phyloP scores from a whole-genome alignment of 2,113 vertebrate species.

The Pungitius pungitius region DNA sequence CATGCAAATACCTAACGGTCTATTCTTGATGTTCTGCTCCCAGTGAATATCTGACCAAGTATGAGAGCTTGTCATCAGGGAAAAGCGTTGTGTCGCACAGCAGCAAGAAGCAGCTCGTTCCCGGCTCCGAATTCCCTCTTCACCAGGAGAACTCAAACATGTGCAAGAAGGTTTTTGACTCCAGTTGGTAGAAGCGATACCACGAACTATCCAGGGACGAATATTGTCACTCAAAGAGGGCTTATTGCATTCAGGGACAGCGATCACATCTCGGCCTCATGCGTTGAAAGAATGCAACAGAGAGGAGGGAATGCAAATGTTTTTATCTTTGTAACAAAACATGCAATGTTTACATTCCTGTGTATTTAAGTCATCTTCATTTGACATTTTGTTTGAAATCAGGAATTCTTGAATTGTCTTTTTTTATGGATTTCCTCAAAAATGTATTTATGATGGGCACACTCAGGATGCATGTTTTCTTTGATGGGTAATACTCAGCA shows the following conservation, averaged over 20 bases:
- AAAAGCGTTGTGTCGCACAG: conserved; percentile 76
- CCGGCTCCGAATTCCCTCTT: conserved; percentile 92
- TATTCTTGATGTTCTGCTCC: conserved; percentile 4
- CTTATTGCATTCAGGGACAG: conserved; percentile 53
- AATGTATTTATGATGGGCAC: conserved; percentile 72
- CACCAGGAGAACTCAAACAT: conserved; percentile 97
- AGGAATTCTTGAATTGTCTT: conserved; percentile 55
- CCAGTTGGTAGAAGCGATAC: conserved; percentile 74
- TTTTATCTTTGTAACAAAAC: conserved; percentile 56
- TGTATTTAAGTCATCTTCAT: conserved; percentile 88
- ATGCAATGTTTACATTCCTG: conserved; percentile 93
- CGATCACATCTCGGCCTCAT: conserved; percentile 35
- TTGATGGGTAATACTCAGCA: conserved; percentile 32
- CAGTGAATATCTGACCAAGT: conserved; percentile 86
- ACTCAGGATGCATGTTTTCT: conserved; percentile 44
- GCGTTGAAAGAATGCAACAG: conserved; percentile 32
- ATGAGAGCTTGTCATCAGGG: conserved; percentile 87
- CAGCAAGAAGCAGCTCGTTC: conserved; percentile 74
- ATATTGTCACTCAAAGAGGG: conserved; percentile 18
- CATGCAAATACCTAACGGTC: neutral
- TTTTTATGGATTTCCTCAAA: conserved; percentile 60
- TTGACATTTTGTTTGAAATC: conserved; percentile 53
- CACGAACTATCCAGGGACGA: conserved; percentile 19
- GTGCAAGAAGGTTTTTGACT: conserved; percentile 89
- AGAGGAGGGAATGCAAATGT: conserved; percentile 37